phyloP scores from a whole-genome alignment of 2,797 vertebrate genomes.

The Rhabdophis nuchalis region DNA sequence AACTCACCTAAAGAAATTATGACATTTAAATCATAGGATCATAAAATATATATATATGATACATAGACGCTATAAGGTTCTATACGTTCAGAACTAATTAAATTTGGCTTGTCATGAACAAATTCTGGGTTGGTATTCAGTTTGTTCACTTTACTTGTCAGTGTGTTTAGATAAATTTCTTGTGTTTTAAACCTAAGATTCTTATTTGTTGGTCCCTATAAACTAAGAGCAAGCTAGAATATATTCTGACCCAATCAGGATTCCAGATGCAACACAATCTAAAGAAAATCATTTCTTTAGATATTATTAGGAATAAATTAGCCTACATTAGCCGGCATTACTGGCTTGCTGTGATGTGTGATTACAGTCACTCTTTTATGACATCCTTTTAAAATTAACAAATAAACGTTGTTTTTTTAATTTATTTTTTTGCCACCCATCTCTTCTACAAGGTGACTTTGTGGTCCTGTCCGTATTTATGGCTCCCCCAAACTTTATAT shows the following conservation, averaged over 20 bases:
- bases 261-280: not conserved
- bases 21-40: not conserved
- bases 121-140: not conserved
- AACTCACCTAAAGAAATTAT: not conserved
- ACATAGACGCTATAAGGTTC: not conserved
- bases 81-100: not conserved
- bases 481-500: not conserved
- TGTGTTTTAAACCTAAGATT: not conserved
- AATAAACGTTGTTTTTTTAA: not conserved
- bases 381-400: not conserved
- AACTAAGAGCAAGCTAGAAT: not conserved
- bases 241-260: not conserved
- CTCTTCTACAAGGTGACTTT: not conserved
- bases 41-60: not conserved
- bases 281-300: not conserved
- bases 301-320: not conserved
- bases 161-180: not conserved
- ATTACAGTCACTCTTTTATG: not conserved
- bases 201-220: not conserved
- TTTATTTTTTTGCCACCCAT: not conserved
- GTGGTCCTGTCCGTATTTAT: not conserved
- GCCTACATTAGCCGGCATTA: not conserved
- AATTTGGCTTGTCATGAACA: not conserved
- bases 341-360: not conserved
- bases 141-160: not conserved